phyloP scores from a whole-genome alignment of 2,797 vertebrate genomes.

The Sebastiscus albofasciatus region DNA sequence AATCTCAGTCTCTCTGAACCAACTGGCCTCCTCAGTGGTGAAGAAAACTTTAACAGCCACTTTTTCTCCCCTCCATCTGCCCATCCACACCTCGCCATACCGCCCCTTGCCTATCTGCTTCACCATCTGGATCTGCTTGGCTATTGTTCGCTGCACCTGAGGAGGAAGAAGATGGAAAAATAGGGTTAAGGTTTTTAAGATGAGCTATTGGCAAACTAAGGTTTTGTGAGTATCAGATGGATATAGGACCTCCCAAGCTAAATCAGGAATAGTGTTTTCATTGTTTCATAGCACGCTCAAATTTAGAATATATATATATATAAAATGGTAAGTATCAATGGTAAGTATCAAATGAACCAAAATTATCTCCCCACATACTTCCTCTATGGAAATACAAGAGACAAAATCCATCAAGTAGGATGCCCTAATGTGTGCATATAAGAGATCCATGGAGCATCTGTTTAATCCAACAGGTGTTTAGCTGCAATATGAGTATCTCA shows the following conservation, averaged over 20 bases:
- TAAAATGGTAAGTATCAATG: too few species aligned
- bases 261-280: neutral
- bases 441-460: neutral
- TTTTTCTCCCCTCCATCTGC: slow-evolving; percentile 94
- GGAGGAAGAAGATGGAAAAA: neutral
- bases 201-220: neutral
- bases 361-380: neutral
- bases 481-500: slow-evolving; percentile 71
- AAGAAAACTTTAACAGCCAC: slow-evolving; percentile 98
- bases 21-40: slow-evolving; percentile 97
- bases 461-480: neutral
- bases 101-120: slow-evolving; percentile 97
- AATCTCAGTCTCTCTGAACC: slow-evolving; percentile 98
- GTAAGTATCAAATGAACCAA: neutral
- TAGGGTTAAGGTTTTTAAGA: neutral
- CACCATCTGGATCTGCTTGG: slow-evolving; percentile 99
- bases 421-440: neutral
- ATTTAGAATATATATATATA: neutral
- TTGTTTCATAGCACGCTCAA: neutral
- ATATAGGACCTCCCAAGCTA: neutral
- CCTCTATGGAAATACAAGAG: neutral
- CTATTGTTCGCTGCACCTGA: slow-evolving; percentile 98
- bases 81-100: slow-evolving; percentile 98
- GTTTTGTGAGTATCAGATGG: neutral
- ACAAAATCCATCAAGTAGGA: neutral